Evolutionary conservation across 2,113 vertebrate genomes (phyloP).

Genomic region (Ictidomys tridecemlineatus): DNA sequence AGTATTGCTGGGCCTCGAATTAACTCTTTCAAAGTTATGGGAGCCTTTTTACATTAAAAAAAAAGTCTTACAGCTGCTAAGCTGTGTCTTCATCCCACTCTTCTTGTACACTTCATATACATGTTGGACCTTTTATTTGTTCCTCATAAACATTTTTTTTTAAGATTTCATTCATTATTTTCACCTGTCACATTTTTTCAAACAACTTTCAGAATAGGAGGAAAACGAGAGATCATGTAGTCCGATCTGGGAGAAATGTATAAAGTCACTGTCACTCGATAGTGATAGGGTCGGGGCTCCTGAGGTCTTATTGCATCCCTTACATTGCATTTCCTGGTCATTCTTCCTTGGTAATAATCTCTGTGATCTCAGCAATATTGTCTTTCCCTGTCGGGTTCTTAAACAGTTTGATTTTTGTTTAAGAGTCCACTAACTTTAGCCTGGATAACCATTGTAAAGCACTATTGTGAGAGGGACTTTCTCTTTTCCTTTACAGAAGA

Average conservation of each 20-base stretch:
- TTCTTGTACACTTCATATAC: not conserved
- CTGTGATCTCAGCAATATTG: not conserved
- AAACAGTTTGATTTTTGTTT: conserved; percentile 42
- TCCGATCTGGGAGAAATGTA: not conserved
- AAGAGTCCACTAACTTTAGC: not conserved
- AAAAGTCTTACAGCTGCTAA: not conserved
- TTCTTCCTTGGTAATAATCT: not conserved
- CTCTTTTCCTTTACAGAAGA: conserved; percentile 61
- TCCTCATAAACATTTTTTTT: not conserved
- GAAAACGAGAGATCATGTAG: not conserved
- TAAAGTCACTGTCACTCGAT: not conserved
- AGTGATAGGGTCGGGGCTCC: not conserved
- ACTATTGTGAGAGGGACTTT: conserved; percentile 30
- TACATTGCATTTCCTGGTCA: not conserved
- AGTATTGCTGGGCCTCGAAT: not conserved
- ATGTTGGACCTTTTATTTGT: not conserved
- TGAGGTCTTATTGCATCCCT: not conserved
- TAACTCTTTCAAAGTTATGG: not conserved
- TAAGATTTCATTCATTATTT: not conserved
- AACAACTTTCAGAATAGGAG: conserved; percentile 17
- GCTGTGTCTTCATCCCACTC: not conserved
- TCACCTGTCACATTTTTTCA: not conserved
- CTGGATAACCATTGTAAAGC: not conserved
- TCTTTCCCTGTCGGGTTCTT: not conserved
- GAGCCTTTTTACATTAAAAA: not conserved